Conservation (phyloP, 2,113 vertebrate species). For the Lethenteron reissneri region DNA sequence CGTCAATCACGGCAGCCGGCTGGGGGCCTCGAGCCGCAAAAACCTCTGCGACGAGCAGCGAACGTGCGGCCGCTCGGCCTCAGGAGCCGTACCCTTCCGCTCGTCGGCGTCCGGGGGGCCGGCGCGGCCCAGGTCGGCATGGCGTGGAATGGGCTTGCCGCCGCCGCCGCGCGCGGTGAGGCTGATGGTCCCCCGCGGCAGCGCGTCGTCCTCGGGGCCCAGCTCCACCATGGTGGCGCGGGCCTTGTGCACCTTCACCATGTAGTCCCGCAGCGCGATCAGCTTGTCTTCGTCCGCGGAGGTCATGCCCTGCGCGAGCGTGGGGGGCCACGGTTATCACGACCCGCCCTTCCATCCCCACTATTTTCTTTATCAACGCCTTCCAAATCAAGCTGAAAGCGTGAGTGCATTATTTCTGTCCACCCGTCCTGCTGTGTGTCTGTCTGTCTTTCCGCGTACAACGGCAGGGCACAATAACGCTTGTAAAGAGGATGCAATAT, state of each 20-base stretch:
- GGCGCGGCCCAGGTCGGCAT: not conserved
- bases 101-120: not conserved
- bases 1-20: too few relatives aligned
- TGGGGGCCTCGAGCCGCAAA: too few relatives aligned
- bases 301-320: slow-evolving; percentile 57
- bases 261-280: slow-evolving; percentile 78
- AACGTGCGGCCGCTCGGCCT: not conserved
- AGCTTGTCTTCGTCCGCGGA: slow-evolving; percentile 92
- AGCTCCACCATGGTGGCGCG: slow-evolving; percentile 83
- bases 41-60: too few relatives aligned
- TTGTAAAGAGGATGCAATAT: too few relatives aligned
- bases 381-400: too few relatives aligned
- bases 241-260: slow-evolving; percentile 90
- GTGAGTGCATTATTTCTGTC: too few relatives aligned
- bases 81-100: not conserved
- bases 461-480: too few relatives aligned
- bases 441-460: too few relatives aligned
- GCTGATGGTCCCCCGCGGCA: slow-evolving; percentile 60
- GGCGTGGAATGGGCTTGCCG: too few relatives aligned
- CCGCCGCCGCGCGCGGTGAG: slow-evolving; percentile 17
- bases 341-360: too few relatives aligned
- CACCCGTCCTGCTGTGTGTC: too few relatives aligned
- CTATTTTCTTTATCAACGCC: too few relatives aligned
- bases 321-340: not conserved
- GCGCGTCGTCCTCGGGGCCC: slow-evolving; percentile 49